A percentile compares a stretch with the other conserved stretches of the same genome.
phyloP scores from a whole-genome alignment of 2,888 invertebrate genomes.

The Synanthedon andrenaeformis region DNA sequence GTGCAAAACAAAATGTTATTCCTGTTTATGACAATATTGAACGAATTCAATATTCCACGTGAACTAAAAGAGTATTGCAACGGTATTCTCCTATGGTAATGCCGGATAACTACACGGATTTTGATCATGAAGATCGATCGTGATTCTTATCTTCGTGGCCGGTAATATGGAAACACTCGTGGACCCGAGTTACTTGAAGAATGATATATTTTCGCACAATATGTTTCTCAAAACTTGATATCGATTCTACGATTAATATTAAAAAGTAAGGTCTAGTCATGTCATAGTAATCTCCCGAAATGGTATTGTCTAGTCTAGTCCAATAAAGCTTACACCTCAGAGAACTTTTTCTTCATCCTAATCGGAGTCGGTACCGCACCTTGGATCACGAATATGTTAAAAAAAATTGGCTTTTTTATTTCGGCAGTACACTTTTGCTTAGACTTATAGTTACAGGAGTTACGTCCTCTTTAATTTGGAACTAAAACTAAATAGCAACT shows the following conservation, averaged over 20 bases:
- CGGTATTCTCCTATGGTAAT: constrained; percentile 53
- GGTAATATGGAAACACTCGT: constrained; percentile 29
- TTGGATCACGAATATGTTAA: too few species aligned
- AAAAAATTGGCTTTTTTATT: too few species aligned
- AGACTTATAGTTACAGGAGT: too few species aligned
- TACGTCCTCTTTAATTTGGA: too few species aligned
- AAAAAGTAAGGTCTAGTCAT: too few species aligned
- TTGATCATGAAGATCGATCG: constrained; percentile 60
- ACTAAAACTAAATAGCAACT: too few species aligned
- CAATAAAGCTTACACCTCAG: too few species aligned
- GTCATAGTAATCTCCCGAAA: too few species aligned
- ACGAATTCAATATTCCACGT: constrained; percentile 56
- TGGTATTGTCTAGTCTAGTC: too few species aligned
- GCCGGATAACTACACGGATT: constrained; percentile 48
- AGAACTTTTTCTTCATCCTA: too few species aligned
- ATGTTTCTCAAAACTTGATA: constrained; percentile 8
- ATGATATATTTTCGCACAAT: constrained; percentile 31
- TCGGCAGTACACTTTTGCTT: too few species aligned
- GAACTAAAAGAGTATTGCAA: constrained; percentile 58
- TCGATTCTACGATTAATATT: not conserved
- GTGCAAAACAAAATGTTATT: not conserved
- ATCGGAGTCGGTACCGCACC: too few species aligned
- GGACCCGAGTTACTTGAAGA: constrained; percentile 34
- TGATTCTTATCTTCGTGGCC: constrained; percentile 52
- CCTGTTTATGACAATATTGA: constrained; percentile 27